phyloP scores from a whole-genome alignment of 64 coral and sea anemone species.

The Stichodactyla mertensii region DNA sequence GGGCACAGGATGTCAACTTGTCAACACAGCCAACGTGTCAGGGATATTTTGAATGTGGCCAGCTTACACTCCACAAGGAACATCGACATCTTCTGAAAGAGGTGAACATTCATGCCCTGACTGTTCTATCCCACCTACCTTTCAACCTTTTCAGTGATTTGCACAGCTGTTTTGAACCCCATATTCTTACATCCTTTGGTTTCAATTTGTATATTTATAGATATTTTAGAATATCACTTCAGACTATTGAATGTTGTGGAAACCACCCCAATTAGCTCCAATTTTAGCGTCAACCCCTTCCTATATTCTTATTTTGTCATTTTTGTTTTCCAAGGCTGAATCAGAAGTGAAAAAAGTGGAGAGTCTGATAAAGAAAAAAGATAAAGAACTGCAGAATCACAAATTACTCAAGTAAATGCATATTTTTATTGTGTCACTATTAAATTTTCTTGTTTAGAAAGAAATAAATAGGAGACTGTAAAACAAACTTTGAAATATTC shows the following conservation, averaged over 20 bases:
- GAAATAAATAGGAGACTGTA: no score
- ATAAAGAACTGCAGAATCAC: conserved; percentile 34
- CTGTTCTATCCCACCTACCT: not conserved
- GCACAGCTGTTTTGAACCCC: no score
- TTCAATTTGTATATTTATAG: no score
- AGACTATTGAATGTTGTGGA: no score
- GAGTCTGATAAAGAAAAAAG: not conserved
- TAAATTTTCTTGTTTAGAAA: no score
- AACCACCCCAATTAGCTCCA: no score
- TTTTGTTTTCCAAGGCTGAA: conserved; percentile 18
- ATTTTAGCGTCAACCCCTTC: no score
- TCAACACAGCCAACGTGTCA: conserved; percentile 6
- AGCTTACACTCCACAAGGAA: conserved; percentile 34
- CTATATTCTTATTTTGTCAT: not conserved
- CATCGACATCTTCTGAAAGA: conserved; percentile 22
- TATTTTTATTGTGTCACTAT: not conserved
- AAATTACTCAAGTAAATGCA: conserved; percentile 36
- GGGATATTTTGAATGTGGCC: conserved; percentile 35
- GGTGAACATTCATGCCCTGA: not conserved
- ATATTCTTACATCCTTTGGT: no score
- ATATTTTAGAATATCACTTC: no score
- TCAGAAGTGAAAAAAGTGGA: conserved; percentile 36
- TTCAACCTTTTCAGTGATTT: no score
- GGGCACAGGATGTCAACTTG: conserved; percentile 21
- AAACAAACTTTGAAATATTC: no score